A percentile compares a stretch with the other conserved stretches of the same genome.
These are phyloP conservation scores for Phaethornis superciliosus DNA, from an alignment of 2,113 vertebrate species.

Conservation along the genomic window DNA sequence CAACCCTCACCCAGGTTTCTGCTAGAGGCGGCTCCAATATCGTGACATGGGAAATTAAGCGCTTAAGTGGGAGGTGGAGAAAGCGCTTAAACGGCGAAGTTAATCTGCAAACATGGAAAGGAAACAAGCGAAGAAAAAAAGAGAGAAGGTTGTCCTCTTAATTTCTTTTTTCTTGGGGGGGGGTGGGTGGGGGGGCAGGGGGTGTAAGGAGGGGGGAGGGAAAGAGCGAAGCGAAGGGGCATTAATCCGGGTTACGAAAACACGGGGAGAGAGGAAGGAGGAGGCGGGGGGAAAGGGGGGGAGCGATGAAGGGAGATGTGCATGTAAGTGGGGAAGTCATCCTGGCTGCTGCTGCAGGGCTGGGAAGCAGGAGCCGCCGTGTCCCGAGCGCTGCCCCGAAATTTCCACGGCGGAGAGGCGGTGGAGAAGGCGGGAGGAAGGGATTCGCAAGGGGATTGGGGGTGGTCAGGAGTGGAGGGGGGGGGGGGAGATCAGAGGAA, in stretches of 20 bases:
- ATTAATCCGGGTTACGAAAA: slow-evolving; percentile 43
- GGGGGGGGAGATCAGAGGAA: neutral
- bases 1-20: slow-evolving; percentile 42
- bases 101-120: slow-evolving; percentile 48
- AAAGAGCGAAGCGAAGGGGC: neutral
- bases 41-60: slow-evolving; percentile 51
- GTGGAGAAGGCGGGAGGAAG: neutral
- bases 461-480: neutral
- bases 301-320: neutral
- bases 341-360: slow-evolving; percentile 16
- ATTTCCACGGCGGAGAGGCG: neutral
- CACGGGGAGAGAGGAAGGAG: neutral
- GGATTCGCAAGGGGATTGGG: neutral
- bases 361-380: neutral
- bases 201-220: neutral
- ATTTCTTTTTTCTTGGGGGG: neutral
- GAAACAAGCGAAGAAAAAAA: slow-evolving; percentile 2
- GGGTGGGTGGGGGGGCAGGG: neutral
- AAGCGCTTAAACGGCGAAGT: slow-evolving; percentile 32
- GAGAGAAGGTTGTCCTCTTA: neutral
- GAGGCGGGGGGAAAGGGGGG: neutral
- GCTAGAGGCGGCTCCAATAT: slow-evolving; percentile 43
- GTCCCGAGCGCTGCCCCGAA: neutral
- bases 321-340: neutral
- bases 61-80: slow-evolving; percentile 26